These are phyloP conservation scores for Gallinago paraguaiae DNA, from an alignment of 2,113 vertebrate species.

Conservation along the genomic window DNA sequence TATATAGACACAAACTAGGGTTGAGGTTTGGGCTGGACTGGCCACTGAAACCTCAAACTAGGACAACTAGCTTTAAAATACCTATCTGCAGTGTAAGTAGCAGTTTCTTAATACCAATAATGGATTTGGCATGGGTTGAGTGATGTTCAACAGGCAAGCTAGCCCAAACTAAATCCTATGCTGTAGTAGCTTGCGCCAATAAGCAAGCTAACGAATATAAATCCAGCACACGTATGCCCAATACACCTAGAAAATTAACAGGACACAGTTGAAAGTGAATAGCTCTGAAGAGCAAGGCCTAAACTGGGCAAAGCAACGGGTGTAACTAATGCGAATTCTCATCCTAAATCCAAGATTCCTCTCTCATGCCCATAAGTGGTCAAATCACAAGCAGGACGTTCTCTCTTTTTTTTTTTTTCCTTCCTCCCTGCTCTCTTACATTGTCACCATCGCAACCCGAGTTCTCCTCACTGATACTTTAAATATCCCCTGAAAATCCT, in stretches of 20 bases:
- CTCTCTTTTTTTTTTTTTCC: not conserved
- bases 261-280: rapidly evolving
- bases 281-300: not conserved
- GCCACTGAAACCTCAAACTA: not conserved
- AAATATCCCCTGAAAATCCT: not conserved
- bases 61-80: not conserved
- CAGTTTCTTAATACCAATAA: not conserved
- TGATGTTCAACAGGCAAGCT: not conserved
- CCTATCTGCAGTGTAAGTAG: not conserved
- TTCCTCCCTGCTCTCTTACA: rapidly evolving
- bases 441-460: not conserved
- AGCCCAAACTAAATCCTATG: not conserved
- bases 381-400: not conserved
- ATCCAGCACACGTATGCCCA: not conserved
- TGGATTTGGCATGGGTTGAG: not conserved
- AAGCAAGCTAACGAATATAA: not conserved
- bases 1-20: not conserved
- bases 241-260: not conserved
- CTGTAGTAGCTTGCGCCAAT: not conserved
- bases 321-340: too few species aligned
- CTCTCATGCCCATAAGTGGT: not conserved
- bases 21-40: not conserved
- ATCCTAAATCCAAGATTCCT: not conserved
- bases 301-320: not conserved
- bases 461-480: not conserved